Percentiles rank a stretch among this genome's conserved stretches.
phyloP scores from a whole-genome alignment of 2,113 vertebrate species.

The Apteryx owenii region DNA sequence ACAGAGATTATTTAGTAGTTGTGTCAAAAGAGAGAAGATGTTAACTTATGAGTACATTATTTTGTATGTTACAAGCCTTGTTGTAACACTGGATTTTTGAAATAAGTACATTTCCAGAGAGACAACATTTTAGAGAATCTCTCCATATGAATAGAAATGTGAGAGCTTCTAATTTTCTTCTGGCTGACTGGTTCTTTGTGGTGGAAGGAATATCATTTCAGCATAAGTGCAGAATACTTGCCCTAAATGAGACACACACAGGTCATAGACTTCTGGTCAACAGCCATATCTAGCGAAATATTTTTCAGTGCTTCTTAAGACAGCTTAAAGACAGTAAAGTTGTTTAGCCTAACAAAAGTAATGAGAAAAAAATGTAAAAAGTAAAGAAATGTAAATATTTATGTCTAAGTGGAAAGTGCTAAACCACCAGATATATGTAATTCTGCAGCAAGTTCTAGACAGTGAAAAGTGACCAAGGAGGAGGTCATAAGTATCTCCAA shows the following conservation, averaged over 20 bases:
- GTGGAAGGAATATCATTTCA: neutral
- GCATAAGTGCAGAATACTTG: neutral
- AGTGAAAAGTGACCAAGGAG: neutral
- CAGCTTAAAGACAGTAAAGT: neutral
- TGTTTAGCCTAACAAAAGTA: neutral
- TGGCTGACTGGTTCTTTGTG: neutral
- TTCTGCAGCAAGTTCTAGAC: neutral
- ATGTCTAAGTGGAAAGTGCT: neutral
- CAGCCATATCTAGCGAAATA: neutral
- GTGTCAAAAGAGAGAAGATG: neutral
- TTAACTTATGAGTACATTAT: neutral
- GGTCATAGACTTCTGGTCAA: neutral
- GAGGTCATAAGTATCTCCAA: neutral
- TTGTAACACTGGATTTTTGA: neutral
- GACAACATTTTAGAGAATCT: neutral
- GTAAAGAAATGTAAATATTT: neutral
- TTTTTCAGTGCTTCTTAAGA: neutral
- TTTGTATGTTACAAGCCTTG: neutral
- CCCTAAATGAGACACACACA: rapidly evolving
- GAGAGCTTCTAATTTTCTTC: neutral
- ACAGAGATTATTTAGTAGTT: neutral
- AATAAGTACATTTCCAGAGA: neutral
- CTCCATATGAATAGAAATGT: neutral
- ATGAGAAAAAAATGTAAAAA: neutral
- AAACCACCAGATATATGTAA: neutral